Percentiles rank a stretch among this genome's conserved stretches.
Evolutionary conservation across 2,888 invertebrate genomes (phyloP).

Genomic region (Tupiocoris notatus): DNA sequence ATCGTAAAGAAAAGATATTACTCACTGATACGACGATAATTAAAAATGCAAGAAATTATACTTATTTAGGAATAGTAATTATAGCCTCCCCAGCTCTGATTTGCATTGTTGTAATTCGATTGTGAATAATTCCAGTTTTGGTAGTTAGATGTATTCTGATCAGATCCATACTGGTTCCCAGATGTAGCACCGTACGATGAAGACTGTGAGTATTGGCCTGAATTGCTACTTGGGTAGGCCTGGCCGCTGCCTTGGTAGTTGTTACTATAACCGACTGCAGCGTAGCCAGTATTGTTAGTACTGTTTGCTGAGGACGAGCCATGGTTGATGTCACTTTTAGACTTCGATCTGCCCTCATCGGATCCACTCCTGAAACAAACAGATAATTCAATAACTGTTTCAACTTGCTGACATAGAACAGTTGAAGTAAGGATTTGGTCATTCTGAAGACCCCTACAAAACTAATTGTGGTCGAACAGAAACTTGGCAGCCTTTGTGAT

Average conservation of each 20-base stretch:
- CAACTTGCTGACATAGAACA: neutral
- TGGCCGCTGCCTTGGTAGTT: conserved; percentile 51
- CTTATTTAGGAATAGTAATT: conserved; percentile 53
- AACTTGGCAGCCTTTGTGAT: too few species aligned
- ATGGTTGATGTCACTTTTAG: conserved; percentile 38
- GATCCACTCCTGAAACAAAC: conserved; percentile 2
- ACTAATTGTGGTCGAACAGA: too few species aligned
- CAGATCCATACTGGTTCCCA: conserved; percentile 56
- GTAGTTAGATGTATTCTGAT: conserved; percentile 60
- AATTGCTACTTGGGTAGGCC: conserved; percentile 47
- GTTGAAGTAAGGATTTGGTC: too few species aligned
- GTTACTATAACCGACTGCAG: conserved; percentile 52
- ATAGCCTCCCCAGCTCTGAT: conserved; percentile 62
- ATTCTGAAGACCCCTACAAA: too few species aligned
- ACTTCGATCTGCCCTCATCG: conserved; percentile 35
- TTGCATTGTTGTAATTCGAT: conserved; percentile 59
- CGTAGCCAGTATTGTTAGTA: conserved; percentile 53
- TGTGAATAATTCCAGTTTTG: conserved; percentile 63
- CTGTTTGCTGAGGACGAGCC: conserved; percentile 48
- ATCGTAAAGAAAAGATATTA: too few species aligned
- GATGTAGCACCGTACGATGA: conserved; percentile 54
- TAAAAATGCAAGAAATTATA: too few species aligned
- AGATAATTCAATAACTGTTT: neutral
- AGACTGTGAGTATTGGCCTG: conserved; percentile 49
- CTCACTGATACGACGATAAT: too few species aligned